phyloP scores from a whole-genome alignment of 2,797 vertebrate genomes.

The Triplophysa yarkandensis region DNA sequence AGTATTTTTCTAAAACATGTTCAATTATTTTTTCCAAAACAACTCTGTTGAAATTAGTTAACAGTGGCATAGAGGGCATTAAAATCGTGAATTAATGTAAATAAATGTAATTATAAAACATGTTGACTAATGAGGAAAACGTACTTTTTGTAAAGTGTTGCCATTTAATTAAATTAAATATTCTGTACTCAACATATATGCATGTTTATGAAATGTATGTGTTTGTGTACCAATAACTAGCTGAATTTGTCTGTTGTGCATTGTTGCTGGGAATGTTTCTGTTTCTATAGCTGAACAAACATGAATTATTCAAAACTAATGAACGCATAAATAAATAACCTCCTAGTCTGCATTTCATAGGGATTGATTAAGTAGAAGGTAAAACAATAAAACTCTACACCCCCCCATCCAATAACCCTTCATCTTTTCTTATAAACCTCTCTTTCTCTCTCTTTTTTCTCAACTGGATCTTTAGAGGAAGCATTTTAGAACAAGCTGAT shows the following conservation, averaged over 20 bases:
- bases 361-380: conserved; percentile 73
- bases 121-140: too few species aligned
- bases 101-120: too few species aligned
- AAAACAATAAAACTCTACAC: conserved; percentile 60
- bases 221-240: conserved; percentile 72
- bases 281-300: conserved; percentile 53
- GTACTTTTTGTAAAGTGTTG: too few species aligned
- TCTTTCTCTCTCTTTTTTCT: conserved; percentile 26
- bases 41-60: too few species aligned
- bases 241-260: conserved; percentile 71
- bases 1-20: too few species aligned
- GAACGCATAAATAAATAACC: conserved; percentile 75
- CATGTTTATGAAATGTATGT: conserved; percentile 59
- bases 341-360: conserved; percentile 66
- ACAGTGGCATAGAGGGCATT: too few species aligned
- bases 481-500: conserved; percentile 36
- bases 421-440: conserved; percentile 54
- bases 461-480: conserved; percentile 13
- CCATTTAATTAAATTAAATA: conserved; percentile 8
- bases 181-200: background rate
- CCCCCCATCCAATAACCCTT: conserved; percentile 39
- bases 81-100: too few species aligned
- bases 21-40: too few species aligned
- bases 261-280: conserved; percentile 61
- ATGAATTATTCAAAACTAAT: conserved; percentile 78